Conservation (phyloP, 2,797 vertebrate genomes). For the Champsocephalus gunnari region DNA sequence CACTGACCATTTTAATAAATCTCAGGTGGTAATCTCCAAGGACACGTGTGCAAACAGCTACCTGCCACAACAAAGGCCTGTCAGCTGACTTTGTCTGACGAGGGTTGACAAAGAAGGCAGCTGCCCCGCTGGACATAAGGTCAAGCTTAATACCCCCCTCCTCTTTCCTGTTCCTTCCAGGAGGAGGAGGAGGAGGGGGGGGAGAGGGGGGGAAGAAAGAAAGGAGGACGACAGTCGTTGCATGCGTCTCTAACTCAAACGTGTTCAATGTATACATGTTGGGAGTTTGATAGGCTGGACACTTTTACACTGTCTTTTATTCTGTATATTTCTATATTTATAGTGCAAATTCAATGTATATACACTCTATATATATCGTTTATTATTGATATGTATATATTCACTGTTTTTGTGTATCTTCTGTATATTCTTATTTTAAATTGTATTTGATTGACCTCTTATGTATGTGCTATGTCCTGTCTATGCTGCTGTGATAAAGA, state of each 20-base stretch:
- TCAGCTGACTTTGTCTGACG: conserved; percentile 77
- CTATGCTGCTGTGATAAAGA: too few relatives aligned
- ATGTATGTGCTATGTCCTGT: too few relatives aligned
- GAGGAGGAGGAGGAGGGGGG: conserved; percentile 1
- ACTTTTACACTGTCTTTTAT: too few relatives aligned
- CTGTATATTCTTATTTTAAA: too few relatives aligned
- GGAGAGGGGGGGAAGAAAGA: not conserved
- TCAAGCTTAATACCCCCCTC: conserved; percentile 68
- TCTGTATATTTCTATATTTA: too few relatives aligned
- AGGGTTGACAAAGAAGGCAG: conserved; percentile 81
- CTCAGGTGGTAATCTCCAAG: conserved; percentile 93
- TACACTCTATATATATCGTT: too few relatives aligned
- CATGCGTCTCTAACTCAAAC: conserved; percentile 5
- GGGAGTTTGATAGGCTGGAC: too few relatives aligned
- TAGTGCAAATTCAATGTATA: too few relatives aligned
- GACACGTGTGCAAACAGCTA: conserved; percentile 84
- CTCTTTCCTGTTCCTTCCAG: conserved; percentile 29
- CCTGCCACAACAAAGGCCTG: conserved; percentile 84
- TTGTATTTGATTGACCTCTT: too few relatives aligned
- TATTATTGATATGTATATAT: too few relatives aligned
- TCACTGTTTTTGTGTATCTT: too few relatives aligned
- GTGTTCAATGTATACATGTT: too few relatives aligned
- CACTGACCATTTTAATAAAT: conserved; percentile 95
- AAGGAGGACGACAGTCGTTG: not conserved
- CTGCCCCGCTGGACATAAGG: conserved; percentile 70